Conservation (phyloP, 2,888 invertebrate genomes). For the Drosophila stalkeri region DNA sequence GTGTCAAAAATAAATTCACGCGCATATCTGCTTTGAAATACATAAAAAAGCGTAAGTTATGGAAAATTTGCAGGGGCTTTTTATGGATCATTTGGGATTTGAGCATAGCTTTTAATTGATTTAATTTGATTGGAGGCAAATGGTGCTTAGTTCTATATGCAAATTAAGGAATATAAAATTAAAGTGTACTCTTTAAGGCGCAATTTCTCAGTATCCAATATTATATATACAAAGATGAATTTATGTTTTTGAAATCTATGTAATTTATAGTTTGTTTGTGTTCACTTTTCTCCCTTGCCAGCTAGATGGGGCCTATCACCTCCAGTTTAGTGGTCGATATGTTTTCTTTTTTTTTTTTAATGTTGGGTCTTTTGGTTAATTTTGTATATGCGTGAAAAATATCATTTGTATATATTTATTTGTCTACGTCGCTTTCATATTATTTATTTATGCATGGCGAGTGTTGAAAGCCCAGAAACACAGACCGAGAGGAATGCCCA, state of each 20-base stretch:
- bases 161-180: constrained; percentile 3
- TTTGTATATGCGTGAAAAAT: constrained; percentile 36
- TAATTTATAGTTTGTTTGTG: constrained; percentile 57
- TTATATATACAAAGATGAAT: constrained; percentile 6
- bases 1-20: constrained; percentile 63
- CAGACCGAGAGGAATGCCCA: constrained; percentile 45
- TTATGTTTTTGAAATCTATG: constrained; percentile 30
- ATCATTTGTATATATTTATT: constrained; percentile 65
- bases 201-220: background rate
- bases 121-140: constrained; percentile 48
- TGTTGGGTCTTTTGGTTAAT: constrained; percentile 22
- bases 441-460: constrained; percentile 73
- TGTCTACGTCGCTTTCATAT: constrained; percentile 68
- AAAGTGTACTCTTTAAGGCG: constrained; percentile 2
- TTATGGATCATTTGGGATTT: constrained; percentile 73
- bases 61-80: constrained; percentile 56
- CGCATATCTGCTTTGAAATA: constrained; percentile 31
- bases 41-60: constrained; percentile 58
- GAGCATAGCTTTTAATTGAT: constrained; percentile 57
- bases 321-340: constrained; percentile 42
- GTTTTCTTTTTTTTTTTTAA: constrained; percentile 15
- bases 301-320: constrained; percentile 37
- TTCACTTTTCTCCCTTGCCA: constrained; percentile 12
- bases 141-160: background rate
- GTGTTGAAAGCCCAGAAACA: constrained; percentile 70